Evolutionary conservation across 2,888 invertebrate genomes (phyloP).

Genomic region (Eubasilissa splendida): DNA sequence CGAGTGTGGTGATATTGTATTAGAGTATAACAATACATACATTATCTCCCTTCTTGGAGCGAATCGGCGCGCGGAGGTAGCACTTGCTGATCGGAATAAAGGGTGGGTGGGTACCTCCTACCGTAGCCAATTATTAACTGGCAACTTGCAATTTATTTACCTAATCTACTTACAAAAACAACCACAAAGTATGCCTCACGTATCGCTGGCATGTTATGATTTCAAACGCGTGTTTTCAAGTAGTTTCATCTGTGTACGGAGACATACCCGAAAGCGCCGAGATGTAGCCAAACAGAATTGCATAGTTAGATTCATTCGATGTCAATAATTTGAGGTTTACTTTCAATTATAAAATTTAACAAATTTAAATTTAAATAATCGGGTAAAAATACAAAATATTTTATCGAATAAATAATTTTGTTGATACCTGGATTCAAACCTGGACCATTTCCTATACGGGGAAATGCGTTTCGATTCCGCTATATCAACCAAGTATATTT

Average conservation of each 20-base stretch:
- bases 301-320: too few relatives aligned
- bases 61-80: conserved; percentile 11
- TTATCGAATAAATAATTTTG: too few relatives aligned
- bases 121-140: conserved; percentile 50
- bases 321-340: too few relatives aligned
- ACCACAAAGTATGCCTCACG: conserved; percentile 51
- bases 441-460: too few relatives aligned
- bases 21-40: too few relatives aligned
- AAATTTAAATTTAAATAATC: too few relatives aligned
- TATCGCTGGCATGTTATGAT: conserved; percentile 46
- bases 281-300: conserved; percentile 7
- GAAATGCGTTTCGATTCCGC: too few relatives aligned
- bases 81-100: not conserved
- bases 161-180: conserved; percentile 54
- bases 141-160: conserved; percentile 54
- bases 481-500: too few relatives aligned
- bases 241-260: conserved; percentile 29
- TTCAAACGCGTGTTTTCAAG: conserved; percentile 52
- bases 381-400: too few relatives aligned
- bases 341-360: too few relatives aligned
- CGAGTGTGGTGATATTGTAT: too few relatives aligned
- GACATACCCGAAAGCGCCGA: conserved; percentile 1
- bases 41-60: conserved; percentile 12
- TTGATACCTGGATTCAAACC: too few relatives aligned
- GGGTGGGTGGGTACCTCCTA: not conserved